Conservation (phyloP, 2,888 invertebrate species). For the Apamea epomidion region DNA sequence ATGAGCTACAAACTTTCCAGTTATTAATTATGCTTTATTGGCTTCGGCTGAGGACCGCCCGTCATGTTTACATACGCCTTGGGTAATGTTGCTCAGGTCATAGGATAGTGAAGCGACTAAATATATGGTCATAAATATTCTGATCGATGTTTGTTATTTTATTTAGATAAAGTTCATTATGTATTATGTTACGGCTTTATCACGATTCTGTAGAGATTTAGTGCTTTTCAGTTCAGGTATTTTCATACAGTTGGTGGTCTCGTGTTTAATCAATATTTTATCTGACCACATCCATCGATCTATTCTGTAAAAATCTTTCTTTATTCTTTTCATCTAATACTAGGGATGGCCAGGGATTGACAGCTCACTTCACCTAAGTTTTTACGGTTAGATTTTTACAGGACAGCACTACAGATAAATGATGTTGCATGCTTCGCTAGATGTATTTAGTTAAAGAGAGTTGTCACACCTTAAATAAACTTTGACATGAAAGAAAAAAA, state of each 20-base stretch:
- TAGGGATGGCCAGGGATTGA: background rate
- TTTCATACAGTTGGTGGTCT: background rate
- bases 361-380: background rate
- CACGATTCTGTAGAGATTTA: background rate
- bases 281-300: background rate
- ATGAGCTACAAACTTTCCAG: constrained; percentile 79
- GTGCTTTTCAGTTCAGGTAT: background rate
- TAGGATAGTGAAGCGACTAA: constrained; percentile 66
- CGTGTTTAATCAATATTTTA: background rate
- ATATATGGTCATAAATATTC: constrained; percentile 41
- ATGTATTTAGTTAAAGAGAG: background rate
- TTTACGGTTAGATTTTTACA: background rate
- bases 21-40: constrained; percentile 85
- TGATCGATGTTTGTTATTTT: constrained; percentile 35
- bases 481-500: constrained; percentile 30
- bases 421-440: background rate
- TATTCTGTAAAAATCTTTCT: background rate
- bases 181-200: constrained; percentile 16
- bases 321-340: too few species aligned
- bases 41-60: constrained; percentile 71
- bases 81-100: constrained; percentile 74
- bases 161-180: constrained; percentile 26
- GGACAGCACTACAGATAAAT: too few species aligned
- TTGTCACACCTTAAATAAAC: constrained; percentile 15
- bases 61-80: constrained; percentile 75